Conservation (phyloP, 2,888 invertebrate species). For the Alcis repandata region DNA sequence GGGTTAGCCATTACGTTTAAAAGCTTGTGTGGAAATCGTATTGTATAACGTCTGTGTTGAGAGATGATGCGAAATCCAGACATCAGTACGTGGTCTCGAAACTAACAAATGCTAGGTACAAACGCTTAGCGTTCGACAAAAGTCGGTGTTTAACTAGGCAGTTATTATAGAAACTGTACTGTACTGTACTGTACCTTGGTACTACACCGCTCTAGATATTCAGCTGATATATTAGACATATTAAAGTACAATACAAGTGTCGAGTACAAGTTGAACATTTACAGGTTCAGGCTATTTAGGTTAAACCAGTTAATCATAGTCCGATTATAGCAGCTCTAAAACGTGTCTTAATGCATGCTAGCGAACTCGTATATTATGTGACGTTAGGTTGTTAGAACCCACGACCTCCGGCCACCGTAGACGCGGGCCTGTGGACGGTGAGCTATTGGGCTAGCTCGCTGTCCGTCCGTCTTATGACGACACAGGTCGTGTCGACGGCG, state of each 20-base stretch:
- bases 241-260: neutral
- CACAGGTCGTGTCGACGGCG: too few relatives aligned
- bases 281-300: slow-evolving; percentile 2
- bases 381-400: neutral
- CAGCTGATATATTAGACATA: neutral
- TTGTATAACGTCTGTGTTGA: neutral
- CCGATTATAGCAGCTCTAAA: slow-evolving; percentile 19
- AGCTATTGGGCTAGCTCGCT: too few relatives aligned
- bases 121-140: neutral
- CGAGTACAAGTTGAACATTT: neutral
- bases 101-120: neutral
- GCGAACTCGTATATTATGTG: neutral
- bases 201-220: too few relatives aligned
- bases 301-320: slow-evolving; percentile 9
- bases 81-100: neutral
- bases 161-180: too few relatives aligned
- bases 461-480: too few relatives aligned
- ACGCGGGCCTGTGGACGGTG: too few relatives aligned
- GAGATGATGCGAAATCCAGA: neutral
- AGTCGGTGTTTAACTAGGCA: neutral
- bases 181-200: too few relatives aligned
- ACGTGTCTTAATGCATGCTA: slow-evolving; percentile 1
- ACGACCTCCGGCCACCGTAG: too few relatives aligned
- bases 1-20: slow-evolving; percentile 7
- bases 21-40: neutral